Base-by-base conservation (phyloP, 2,113 vertebrate genomes). In the Dunckerocampus dactyliophorus region DNA sequence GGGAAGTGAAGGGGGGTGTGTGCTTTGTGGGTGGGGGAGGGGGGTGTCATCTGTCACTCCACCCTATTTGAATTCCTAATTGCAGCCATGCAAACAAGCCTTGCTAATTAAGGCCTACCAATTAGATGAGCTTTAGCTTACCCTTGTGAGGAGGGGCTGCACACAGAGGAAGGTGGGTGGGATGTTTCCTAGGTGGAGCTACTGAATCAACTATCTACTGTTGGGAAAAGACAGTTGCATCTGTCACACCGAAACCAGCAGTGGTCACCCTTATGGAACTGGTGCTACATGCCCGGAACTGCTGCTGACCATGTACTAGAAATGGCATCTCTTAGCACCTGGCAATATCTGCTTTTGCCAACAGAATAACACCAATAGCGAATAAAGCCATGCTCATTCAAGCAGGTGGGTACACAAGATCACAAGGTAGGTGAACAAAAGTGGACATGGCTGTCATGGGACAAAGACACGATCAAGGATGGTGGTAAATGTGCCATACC, bases 101-200 rank as follows among this genome's bases (percentile, higher is more conserved):
- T 19, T 65, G 81, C 82, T 88, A 90, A 90, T 89, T 88, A 91
- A 89, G 89, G 82, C 73, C 72, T 67, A 77, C 84, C 85, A 89
- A 82, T 85, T 85, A 85, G 81, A 77, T 39, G 43, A 76, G 81
- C 71, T 84, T 83, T 79, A 75, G 67, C 59, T 71, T 69, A 80
- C 82, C 72, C 78, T 88, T 88, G 72, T 50, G 64, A 64, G 62
- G 68, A 76, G 79, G 76, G 72, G 58, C 48, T 24, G 73, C 66
- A 69, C 72, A 49, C 51, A 47, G 45, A 39, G 8, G 56, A 45
- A 17, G 56, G 58, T 69, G 47, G 39, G 34, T 63, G 53, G 21
- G 68, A 24, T 55, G 71, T 68, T 76, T 59, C 62, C 62, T 48
- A 79, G 69, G 73, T 54, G 59, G 56, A 67, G 74, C 63, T 61